Evolutionary conservation across 2,888 invertebrate genomes (phyloP).

Genomic region (Pyrocoelia pectoralis): DNA sequence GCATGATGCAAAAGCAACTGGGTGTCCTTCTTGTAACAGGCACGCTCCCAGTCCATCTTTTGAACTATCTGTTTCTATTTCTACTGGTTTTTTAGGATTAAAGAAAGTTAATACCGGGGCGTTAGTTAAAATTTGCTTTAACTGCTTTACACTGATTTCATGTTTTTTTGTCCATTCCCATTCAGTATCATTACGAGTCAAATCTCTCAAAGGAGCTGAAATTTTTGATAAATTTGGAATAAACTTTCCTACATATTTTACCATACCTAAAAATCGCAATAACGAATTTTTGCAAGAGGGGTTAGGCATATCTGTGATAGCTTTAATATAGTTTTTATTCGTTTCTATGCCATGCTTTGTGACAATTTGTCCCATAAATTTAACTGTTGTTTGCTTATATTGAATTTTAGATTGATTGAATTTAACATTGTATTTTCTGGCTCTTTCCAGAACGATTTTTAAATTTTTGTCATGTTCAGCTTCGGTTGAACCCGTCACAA

Average conservation of each 20-base stretch:
- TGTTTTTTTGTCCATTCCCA: conserved; percentile 37
- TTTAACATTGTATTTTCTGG: conserved; percentile 14
- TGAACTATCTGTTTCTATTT: neutral
- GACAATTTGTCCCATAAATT: conserved; percentile 31
- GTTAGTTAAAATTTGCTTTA: conserved; percentile 40
- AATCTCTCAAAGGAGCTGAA: neutral
- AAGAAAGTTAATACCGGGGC: conserved; percentile 39
- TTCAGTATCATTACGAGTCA: neutral
- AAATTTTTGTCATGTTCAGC: conserved; percentile 29
- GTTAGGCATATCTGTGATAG: conserved; percentile 37
- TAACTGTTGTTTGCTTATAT: conserved; percentile 15
- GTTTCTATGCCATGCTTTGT: conserved; percentile 2
- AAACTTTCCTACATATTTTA: conserved; percentile 2
- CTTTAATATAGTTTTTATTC: conserved; percentile 30
- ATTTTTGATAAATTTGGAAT: conserved; percentile 5
- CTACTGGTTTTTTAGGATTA: neutral
- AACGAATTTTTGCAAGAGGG: conserved; percentile 23
- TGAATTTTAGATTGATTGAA: conserved; percentile 26
- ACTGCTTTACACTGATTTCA: conserved; percentile 32
- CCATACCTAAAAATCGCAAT: conserved; percentile 33
- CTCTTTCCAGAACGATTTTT: conserved; percentile 14
- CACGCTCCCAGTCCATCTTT: neutral
- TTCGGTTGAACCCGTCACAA: conserved; percentile 33
- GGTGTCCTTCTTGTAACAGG: neutral
- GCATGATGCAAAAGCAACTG: neutral